phyloP scores from a whole-genome alignment of 2,797 vertebrate genomes.

The Sorex maritimensis region DNA sequence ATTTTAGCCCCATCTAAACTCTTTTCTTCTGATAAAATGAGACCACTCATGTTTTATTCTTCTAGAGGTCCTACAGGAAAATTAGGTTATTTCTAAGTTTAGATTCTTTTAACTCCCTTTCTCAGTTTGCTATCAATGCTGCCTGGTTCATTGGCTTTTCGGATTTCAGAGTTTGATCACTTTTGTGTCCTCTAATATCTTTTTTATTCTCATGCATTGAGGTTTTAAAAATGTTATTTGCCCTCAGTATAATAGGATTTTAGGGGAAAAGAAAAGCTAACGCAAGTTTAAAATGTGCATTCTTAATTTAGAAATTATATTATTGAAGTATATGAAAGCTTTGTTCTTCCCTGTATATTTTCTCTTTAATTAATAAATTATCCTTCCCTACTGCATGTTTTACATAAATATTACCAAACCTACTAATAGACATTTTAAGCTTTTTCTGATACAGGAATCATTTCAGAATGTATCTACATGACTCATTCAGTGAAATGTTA shows the following conservation, averaged over 20 bases:
- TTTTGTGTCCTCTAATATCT: neutral
- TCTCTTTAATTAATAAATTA: conserved; percentile 38
- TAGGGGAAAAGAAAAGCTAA: neutral
- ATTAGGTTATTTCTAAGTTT: neutral
- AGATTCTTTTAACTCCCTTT: neutral
- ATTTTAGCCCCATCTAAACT: conserved; percentile 11
- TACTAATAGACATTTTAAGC: neutral
- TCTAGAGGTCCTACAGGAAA: neutral
- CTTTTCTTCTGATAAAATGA: neutral
- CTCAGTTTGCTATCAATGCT: neutral
- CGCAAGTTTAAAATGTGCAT: neutral
- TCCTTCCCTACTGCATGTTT: neutral
- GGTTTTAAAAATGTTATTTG: conserved; percentile 22
- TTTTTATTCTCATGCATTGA: neutral
- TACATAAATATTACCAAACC: neutral
- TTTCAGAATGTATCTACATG: neutral
- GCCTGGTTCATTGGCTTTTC: conserved; percentile 6
- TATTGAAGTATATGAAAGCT: neutral
- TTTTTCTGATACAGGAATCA: neutral
- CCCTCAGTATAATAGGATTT: neutral
- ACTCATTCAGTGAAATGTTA: neutral
- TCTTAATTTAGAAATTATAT: conserved; percentile 30
- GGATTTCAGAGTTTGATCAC: neutral
- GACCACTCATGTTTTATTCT: neutral
- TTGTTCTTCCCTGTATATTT: neutral